phyloP scores from a whole-genome alignment of 1,140 invertebrate species.

The Periplaneta americana region DNA sequence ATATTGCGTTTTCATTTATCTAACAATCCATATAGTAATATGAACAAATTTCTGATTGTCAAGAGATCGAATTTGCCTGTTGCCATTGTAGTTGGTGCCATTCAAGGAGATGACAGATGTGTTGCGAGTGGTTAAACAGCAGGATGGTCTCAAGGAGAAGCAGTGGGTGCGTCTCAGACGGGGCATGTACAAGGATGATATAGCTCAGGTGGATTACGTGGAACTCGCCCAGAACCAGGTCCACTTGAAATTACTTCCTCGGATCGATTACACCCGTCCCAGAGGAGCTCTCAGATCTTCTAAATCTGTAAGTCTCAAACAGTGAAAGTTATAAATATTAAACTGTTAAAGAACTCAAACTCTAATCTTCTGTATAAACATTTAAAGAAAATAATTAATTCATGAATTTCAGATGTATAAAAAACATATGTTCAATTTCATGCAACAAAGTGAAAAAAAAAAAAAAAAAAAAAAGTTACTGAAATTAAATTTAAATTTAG shows the following conservation, averaged over 20 bases:
- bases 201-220: slow-evolving; percentile 91
- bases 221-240: slow-evolving; percentile 93
- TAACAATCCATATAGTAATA: not conserved
- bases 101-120: slow-evolving; percentile 99
- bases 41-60: too few species aligned
- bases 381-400: too few species aligned
- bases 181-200: slow-evolving; percentile 74
- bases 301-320: slow-evolving; percentile 48
- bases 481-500: too few species aligned
- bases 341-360: too few species aligned
- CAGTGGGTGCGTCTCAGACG: slow-evolving; percentile 94
- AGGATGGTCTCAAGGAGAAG: slow-evolving; percentile 82
- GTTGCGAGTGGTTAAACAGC: slow-evolving; percentile 90
- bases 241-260: slow-evolving; percentile 87
- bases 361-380: too few species aligned
- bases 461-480: too few species aligned
- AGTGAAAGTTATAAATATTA: too few species aligned
- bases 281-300: slow-evolving; percentile 76
- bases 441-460: too few species aligned
- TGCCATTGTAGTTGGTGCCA: slow-evolving; percentile 82
- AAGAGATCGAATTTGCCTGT: too few species aligned
- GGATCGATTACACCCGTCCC: slow-evolving; percentile 91
- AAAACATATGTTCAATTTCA: too few species aligned
- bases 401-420: too few species aligned
- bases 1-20: not conserved